Base-by-base conservation (phyloP, 2,888 invertebrate species). In the Barypeithes pellucidus region DNA sequence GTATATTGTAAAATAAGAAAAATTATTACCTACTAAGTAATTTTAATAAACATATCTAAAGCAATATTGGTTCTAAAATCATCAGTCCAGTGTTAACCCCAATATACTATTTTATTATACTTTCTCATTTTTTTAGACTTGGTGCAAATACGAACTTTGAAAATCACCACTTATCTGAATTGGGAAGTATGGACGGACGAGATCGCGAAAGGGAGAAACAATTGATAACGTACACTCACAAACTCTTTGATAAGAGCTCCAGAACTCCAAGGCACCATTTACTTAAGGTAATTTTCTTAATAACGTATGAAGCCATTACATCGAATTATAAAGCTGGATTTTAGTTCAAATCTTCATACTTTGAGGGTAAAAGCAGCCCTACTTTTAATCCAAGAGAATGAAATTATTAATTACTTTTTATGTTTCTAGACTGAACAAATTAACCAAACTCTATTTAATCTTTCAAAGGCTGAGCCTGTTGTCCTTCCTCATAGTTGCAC, bases 241-340 rank as follows among this genome's bases (percentile, higher is more conserved):
- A 87, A 78, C 78, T 87, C 20, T 87, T 87, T 73, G 87, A 87
- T 67, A 86, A 86, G 72, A 85, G 85, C 18, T 84, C 86, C 2
- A 81, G 84, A 75, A 81, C 83, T 12, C 80, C 83, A 14, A 79
- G 85, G 73, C 82, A 84, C 12, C 85, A 86, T 78, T 77, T 85
- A 71, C 73, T 80, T 8, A 85, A 85, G 82, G 85, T 85, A 76
- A 61, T 20, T 39, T 59, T n/a, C n/a, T n/a, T n/a, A n/a, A n/a
- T n/a, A n/a, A n/a, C n/a, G n/a, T n/a, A n/a, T n/a, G n/a, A n/a
- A n/a, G n/a, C n/a, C 24, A 24, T 24, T n/a, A 29, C 29, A 14
- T 2, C 16, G 5, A 29, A n/a, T 24, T 24, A 24, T 24, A 24
- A 24, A 24, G 24, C 24, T 24, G 2, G n/a, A n/a, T n/a, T n/a